These are phyloP conservation scores for Pseudorhombus dupliciocellatus DNA, from an alignment of 2,113 vertebrate species.

Conservation along the genomic window DNA sequence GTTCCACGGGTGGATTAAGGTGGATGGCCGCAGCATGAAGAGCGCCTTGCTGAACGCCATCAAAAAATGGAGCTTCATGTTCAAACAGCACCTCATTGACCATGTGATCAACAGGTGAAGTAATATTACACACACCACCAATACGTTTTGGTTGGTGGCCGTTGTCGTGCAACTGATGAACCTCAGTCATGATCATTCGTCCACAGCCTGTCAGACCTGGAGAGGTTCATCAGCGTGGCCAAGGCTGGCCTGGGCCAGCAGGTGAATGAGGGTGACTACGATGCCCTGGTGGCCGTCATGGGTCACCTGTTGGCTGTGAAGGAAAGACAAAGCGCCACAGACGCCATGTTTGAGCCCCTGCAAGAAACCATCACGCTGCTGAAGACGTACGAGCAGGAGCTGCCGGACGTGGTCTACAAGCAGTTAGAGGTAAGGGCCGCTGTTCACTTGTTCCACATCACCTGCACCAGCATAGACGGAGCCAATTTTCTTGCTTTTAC, in stretches of 20 bases:
- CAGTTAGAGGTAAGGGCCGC: slow-evolving; percentile 85
- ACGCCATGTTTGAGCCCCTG: slow-evolving; percentile 93
- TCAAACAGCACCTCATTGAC: slow-evolving; percentile 94
- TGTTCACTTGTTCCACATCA: background rate
- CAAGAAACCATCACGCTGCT: slow-evolving; percentile 90
- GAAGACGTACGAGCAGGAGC: slow-evolving; percentile 88
- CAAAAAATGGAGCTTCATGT: slow-evolving; percentile 93
- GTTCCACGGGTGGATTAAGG: slow-evolving; percentile 88
- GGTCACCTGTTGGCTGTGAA: slow-evolving; percentile 90
- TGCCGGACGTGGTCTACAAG: slow-evolving; percentile 86
- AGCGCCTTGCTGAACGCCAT: slow-evolving; percentile 85
- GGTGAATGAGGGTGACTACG: slow-evolving; percentile 86
- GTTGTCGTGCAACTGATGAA: background rate
- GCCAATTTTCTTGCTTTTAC: slow-evolving; percentile 23
- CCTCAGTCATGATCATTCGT: background rate
- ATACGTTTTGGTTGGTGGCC: too few relatives aligned
- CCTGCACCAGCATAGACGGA: slow-evolving; percentile 2
- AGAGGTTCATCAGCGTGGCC: slow-evolving; percentile 81
- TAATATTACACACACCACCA: too few relatives aligned
- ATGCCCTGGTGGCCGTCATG: slow-evolving; percentile 87
- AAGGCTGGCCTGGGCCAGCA: slow-evolving; percentile 82
- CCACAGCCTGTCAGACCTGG: slow-evolving; percentile 88
- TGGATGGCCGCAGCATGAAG: slow-evolving; percentile 86
- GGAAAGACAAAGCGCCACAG: slow-evolving; percentile 84
- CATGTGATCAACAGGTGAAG: slow-evolving; percentile 88